These are phyloP conservation scores for Seira ritae DNA, from an alignment of 2,888 invertebrate genomes.

Conservation along the genomic window DNA sequence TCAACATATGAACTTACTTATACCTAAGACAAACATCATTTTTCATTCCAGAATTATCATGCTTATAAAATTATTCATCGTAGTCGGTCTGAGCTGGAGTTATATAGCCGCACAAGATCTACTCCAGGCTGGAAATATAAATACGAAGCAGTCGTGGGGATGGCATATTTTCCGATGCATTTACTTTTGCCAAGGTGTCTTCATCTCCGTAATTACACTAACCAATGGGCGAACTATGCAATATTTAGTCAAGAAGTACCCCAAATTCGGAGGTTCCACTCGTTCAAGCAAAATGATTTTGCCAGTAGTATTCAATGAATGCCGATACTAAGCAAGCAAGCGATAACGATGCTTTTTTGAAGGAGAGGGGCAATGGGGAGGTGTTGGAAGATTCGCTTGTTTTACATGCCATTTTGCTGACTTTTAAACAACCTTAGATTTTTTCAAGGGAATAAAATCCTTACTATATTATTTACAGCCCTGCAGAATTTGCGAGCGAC, in stretches of 20 bases:
- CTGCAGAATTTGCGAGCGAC: background rate
- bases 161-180: conserved; percentile 46
- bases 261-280: conserved; percentile 39
- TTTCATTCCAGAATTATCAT: conserved; percentile 40
- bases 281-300: background rate
- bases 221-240: conserved; percentile 33
- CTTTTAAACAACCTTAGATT: too few species aligned
- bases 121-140: conserved; percentile 53
- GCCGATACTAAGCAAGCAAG: too few species aligned
- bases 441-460: too few species aligned
- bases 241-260: conserved; percentile 35
- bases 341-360: too few species aligned
- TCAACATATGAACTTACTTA: too few species aligned
- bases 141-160: conserved; percentile 41
- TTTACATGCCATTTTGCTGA: too few species aligned
- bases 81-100: conserved; percentile 62
- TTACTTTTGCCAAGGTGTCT: conserved; percentile 57
- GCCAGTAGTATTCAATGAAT: too few species aligned
- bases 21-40: too few species aligned
- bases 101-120: conserved; percentile 61
- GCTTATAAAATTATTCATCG: conserved; percentile 46
- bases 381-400: too few species aligned
- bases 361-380: too few species aligned
- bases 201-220: conserved; percentile 48
- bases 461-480: background rate